These are phyloP conservation scores for Prosopocoilus inquinatus DNA, from an alignment of 2,888 invertebrate species.

Conservation along the genomic window DNA sequence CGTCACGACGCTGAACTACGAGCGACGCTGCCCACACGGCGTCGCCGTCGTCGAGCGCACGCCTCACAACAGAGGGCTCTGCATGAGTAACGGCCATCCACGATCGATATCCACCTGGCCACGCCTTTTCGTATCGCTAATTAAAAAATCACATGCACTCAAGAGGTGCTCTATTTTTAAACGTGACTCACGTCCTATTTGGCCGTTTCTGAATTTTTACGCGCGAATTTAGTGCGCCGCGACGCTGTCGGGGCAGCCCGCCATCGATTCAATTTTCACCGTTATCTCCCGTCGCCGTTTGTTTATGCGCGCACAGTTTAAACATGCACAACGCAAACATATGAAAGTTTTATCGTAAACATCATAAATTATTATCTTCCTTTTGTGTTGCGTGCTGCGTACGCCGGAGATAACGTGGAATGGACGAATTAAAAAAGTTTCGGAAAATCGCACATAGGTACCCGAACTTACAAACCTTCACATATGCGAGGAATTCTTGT, in stretches of 20 bases:
- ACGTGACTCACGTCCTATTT: not conserved
- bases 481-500: no score
- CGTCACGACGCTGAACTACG: slow-evolving; percentile 27
- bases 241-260: no score
- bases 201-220: not conserved
- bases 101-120: slow-evolving; percentile 38
- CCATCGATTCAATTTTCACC: no score
- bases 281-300: not conserved
- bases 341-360: no score
- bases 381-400: no score
- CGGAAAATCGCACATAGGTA: no score
- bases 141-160: slow-evolving; percentile 14
- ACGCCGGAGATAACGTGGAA: no score
- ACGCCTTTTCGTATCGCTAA: slow-evolving; percentile 32
- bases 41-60: slow-evolving; percentile 11
- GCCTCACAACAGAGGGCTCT: slow-evolving; percentile 35
- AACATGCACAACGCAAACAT: no score
- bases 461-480: no score
- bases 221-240: no score
- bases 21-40: slow-evolving; percentile 16
- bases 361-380: no score
- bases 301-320: not conserved
- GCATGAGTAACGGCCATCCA: slow-evolving; percentile 21
- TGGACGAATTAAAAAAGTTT: no score
- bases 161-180: slow-evolving; percentile 4